A percentile compares a stretch with the other conserved stretches of the same genome.
phyloP scores from a whole-genome alignment of 2,888 invertebrate genomes.

The Caenorhabditis wallacei region DNA sequence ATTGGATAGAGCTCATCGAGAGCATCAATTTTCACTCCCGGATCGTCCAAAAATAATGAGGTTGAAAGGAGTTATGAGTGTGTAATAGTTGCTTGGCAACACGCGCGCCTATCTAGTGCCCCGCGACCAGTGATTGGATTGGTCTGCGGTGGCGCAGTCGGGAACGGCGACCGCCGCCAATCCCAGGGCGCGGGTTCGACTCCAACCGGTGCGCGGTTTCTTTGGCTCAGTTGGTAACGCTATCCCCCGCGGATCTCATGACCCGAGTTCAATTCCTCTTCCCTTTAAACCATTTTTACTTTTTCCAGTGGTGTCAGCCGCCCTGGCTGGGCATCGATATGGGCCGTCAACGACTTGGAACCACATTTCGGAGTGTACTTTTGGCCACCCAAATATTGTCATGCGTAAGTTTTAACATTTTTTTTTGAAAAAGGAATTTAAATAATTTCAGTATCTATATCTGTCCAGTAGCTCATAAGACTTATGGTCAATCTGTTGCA shows the following conservation, averaged over 20 bases:
- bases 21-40: too few species aligned
- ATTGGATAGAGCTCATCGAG: too few species aligned
- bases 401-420: conserved; percentile 52
- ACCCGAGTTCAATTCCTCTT: background rate
- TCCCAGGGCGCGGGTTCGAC: background rate
- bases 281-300: background rate
- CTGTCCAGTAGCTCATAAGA: conserved; percentile 4
- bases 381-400: conserved; percentile 55
- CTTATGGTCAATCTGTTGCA: background rate
- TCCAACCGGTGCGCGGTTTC: too few species aligned
- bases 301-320: conserved; percentile 20
- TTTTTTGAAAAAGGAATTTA: too few species aligned
- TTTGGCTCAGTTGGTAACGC: background rate
- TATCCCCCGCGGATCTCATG: background rate
- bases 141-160: too few species aligned
- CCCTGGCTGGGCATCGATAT: conserved; percentile 37
- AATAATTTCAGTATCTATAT: conserved; percentile 29
- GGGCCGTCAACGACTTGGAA: conserved; percentile 1
- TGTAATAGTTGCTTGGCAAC: too few species aligned
- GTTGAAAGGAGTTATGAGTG: too few species aligned
- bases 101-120: too few species aligned
- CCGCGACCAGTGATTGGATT: too few species aligned
- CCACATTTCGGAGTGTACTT: conserved; percentile 29
- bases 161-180: too few species aligned
- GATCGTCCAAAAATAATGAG: too few species aligned